These are phyloP conservation scores for Papilio helenus DNA, from an alignment of 1,140 invertebrate genomes.

Conservation along the genomic window DNA sequence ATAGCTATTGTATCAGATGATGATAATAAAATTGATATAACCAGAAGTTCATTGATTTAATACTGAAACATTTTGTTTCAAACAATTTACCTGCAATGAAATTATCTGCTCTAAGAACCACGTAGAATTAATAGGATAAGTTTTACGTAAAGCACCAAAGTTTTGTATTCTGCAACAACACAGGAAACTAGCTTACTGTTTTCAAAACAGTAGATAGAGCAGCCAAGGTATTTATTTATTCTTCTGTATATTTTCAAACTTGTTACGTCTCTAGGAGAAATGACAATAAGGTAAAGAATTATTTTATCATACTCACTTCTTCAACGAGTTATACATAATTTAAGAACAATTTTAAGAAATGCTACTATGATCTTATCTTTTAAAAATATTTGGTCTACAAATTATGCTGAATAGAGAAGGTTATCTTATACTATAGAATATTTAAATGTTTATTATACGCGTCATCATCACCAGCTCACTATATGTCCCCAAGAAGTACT, in stretches of 20 bases:
- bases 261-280: not conserved
- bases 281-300: not conserved
- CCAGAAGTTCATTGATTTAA: not conserved
- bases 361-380: not conserved
- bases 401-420: too few relatives aligned
- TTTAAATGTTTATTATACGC: too few relatives aligned
- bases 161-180: conserved; percentile 34
- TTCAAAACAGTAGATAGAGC: conserved; percentile 23
- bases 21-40: not conserved
- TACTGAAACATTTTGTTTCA: not conserved
- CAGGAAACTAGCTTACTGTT: conserved; percentile 25
- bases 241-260: conserved; percentile 26
- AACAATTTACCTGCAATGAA: conserved; percentile 18
- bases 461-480: too few relatives aligned
- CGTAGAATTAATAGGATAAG: conserved; percentile 30
- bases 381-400: not conserved
- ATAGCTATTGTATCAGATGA: not conserved
- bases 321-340: not conserved
- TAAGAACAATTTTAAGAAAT: not conserved
- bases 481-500: too few relatives aligned
- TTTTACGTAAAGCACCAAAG: conserved; percentile 19
- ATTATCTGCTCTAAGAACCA: conserved; percentile 25
- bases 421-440: too few relatives aligned
- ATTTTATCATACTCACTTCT: not conserved
- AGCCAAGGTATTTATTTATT: conserved; percentile 31